Evolutionary conservation across 1,140 invertebrate genomes (phyloP), one percentile per base, ranked within the genome.

Genomic region (Latrodectus geometricus): DNA sequence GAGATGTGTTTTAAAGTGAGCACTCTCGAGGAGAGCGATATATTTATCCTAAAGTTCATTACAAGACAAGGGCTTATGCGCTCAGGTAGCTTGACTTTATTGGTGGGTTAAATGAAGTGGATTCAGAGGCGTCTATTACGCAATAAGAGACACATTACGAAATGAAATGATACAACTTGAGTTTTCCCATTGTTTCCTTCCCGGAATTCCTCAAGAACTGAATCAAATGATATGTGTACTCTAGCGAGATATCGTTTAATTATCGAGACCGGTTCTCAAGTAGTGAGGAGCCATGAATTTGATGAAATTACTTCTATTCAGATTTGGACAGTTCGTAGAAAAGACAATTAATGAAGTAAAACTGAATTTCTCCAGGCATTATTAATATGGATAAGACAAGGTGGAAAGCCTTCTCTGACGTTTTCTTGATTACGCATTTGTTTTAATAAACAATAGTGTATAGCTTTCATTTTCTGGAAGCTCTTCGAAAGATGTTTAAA

Each of bases 291-390:
- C 70, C 80, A 74, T 83, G 54, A 68, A 49, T 74, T 83, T 83
- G 70, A 83, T 49, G 80, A 56, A 74, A 74, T 83, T 74, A 83
- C 80, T 83, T 83, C 70, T 35, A 74, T 74, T 83, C n/a, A 81
- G 72, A 48, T 68, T 81, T 56, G 77, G 61, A 69, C 77, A 79
- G 61, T 23, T 81, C 70, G 35, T 65, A 50, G 21, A 74, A 74
- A 83, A 74, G 69, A 83, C 80, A 83, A 74, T 74, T 83, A 83
- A 83, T 73, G 80, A 83, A 74, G 80, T 83, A 83, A 83, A 83
- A 83, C 74, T 83, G 80, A 74, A 83, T 74, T 83, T 83, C 69
- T 69, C 23, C 50, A 14, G 21, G 9, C 49, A 49, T 70, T 81
- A 81, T 81, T 81, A 81, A 72, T 70, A 81, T 72, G 50, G 69